Conservation (phyloP, 2,888 invertebrate genomes). For the Diaprepes abbreviatus region DNA sequence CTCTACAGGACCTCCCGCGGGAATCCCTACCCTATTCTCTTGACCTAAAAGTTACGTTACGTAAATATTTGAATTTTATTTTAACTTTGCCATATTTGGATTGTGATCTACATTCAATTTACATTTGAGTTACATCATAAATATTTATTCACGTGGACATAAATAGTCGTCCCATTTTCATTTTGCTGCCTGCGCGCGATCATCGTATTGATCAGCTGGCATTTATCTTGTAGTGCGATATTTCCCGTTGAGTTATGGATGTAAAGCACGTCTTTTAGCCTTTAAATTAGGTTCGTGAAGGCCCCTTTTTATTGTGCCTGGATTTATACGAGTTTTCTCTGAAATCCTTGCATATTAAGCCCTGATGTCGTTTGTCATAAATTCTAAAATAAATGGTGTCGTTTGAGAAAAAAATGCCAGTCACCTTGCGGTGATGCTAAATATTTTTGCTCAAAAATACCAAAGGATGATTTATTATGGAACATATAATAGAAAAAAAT, state of each 20-base stretch:
- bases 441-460: neutral
- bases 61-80: neutral
- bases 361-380: slow-evolving; percentile 31
- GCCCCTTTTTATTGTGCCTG: slow-evolving; percentile 35
- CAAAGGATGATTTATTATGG: neutral
- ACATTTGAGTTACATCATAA: neutral
- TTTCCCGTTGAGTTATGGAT: slow-evolving; percentile 36
- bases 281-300: slow-evolving; percentile 42
- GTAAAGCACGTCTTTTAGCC: slow-evolving; percentile 43
- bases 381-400: slow-evolving; percentile 17
- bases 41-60: neutral
- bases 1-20: no score
- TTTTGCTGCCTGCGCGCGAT: slow-evolving; percentile 24
- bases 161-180: slow-evolving; percentile 23
- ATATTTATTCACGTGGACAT: slow-evolving; percentile 12
- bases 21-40: no score
- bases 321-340: slow-evolving; percentile 30
- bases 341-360: slow-evolving; percentile 29
- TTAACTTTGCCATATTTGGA: neutral
- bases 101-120: neutral
- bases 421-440: slow-evolving; percentile 17
- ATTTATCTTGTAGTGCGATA: slow-evolving; percentile 37
- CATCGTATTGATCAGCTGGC: slow-evolving; percentile 27
- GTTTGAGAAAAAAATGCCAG: slow-evolving; percentile 11
- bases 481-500: no score